Percentiles rank a stretch among this genome's conserved stretches.
These are phyloP conservation scores for Tychaedon coryphoeus DNA, from an alignment of 2,113 vertebrate genomes.

Conservation along the genomic window DNA sequence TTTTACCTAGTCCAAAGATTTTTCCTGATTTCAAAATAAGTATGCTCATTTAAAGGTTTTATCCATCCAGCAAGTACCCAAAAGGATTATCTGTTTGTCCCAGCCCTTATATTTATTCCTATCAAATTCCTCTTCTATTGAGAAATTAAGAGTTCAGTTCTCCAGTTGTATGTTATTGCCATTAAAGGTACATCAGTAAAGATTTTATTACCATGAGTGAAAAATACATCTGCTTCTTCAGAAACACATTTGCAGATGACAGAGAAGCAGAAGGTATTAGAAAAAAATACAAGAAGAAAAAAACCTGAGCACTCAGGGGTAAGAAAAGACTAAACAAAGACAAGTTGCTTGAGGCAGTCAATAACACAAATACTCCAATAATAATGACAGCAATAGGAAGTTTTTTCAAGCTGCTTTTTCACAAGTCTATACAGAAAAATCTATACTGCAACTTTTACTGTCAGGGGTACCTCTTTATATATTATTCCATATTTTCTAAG, in stretches of 20 bases:
- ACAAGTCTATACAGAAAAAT: background rate
- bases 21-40: background rate
- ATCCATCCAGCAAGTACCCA: background rate
- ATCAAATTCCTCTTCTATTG: background rate
- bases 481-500: background rate
- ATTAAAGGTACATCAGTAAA: background rate
- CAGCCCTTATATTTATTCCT: background rate
- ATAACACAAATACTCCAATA: background rate
- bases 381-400: background rate
- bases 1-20: background rate
- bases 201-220: background rate
- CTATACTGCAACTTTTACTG: background rate
- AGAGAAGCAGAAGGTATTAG: background rate
- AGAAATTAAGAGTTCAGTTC: background rate
- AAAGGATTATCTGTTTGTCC: background rate
- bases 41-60: background rate
- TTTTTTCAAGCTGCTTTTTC: background rate
- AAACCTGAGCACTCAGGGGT: background rate
- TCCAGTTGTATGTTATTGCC: background rate
- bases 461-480: background rate
- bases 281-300: background rate
- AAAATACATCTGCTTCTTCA: background rate
- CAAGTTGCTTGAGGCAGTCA: conserved; percentile 19
- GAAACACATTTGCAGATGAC: background rate
- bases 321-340: conserved; percentile 19